phyloP scores from a whole-genome alignment of 1,140 invertebrate species.

The Melanaphis sacchari region DNA sequence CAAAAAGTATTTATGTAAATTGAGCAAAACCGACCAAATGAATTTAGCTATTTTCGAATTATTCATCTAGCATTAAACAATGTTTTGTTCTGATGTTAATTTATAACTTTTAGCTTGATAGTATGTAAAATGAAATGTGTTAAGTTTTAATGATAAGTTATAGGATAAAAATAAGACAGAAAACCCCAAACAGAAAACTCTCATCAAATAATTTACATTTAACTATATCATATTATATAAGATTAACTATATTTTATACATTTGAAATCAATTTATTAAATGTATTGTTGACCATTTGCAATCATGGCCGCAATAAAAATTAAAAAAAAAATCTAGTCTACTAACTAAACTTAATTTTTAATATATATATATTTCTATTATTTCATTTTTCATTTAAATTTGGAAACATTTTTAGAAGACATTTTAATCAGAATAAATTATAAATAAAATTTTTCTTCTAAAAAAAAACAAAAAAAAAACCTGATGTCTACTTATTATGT shows the following conservation, averaged over 20 bases:
- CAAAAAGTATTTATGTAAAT: neutral
- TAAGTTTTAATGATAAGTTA: neutral
- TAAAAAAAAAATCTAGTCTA: conserved; percentile 25
- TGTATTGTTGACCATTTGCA: neutral
- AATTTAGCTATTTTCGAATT: neutral
- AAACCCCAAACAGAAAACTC: conserved; percentile 23
- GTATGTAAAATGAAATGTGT: neutral
- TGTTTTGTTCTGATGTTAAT: neutral
- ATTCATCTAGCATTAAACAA: neutral
- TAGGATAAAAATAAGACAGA: conserved; percentile 8
- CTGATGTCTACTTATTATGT: neutral
- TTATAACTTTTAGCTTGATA: neutral
- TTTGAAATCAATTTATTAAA: conserved; percentile 11
- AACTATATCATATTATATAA: neutral
- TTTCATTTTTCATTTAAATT: neutral
- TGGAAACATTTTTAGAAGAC: neutral
- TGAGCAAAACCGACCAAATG: conserved; percentile 24
- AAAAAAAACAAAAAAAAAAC: neutral
- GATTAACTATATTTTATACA: conserved; percentile 26
- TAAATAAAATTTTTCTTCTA: neutral
- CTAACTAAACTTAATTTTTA: neutral
- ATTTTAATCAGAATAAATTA: neutral
- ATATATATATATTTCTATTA: neutral
- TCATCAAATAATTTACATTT: conserved; percentile 30
- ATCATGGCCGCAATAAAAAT: conserved; percentile 41